Evolutionary conservation across 2,888 invertebrate genomes (phyloP).

Genomic region (Sphinx pinastri): DNA sequence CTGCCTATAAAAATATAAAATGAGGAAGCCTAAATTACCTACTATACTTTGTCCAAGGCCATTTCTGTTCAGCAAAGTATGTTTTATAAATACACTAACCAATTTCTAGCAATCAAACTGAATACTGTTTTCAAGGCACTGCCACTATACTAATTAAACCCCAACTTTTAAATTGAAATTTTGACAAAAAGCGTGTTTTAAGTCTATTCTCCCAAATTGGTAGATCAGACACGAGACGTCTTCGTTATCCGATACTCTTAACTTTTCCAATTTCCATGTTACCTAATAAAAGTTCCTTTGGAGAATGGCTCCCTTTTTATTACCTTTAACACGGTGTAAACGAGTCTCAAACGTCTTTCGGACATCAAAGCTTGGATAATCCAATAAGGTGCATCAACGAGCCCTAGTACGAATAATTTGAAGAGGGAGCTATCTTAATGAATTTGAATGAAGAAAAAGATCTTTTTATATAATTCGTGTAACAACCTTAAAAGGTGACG

Average conservation of each 20-base stretch:
- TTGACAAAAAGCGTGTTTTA: not conserved
- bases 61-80: too few species aligned
- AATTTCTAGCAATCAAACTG: too few species aligned
- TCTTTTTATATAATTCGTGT: conserved; percentile 69
- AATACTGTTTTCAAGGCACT: too few species aligned
- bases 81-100: too few species aligned
- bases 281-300: conserved; percentile 63
- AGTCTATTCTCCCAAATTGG: not conserved
- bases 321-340: conserved; percentile 69
- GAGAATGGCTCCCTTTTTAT: conserved; percentile 75
- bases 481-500: conserved; percentile 58
- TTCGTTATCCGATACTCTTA: conserved; percentile 40
- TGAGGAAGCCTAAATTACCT: too few species aligned
- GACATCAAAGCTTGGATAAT: conserved; percentile 78
- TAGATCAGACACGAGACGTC: not conserved
- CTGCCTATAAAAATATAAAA: too few species aligned
- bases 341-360: conserved; percentile 57
- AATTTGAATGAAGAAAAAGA: conserved; percentile 56
- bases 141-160: too few species aligned
- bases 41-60: too few species aligned
- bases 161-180: not conserved
- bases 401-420: conserved; percentile 68
- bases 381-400: conserved; percentile 76
- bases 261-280: conserved; percentile 65
- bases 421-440: conserved; percentile 68